These are phyloP conservation scores for Trematomus loennbergii DNA, from an alignment of 2,113 vertebrate species.

Conservation along the genomic window DNA sequence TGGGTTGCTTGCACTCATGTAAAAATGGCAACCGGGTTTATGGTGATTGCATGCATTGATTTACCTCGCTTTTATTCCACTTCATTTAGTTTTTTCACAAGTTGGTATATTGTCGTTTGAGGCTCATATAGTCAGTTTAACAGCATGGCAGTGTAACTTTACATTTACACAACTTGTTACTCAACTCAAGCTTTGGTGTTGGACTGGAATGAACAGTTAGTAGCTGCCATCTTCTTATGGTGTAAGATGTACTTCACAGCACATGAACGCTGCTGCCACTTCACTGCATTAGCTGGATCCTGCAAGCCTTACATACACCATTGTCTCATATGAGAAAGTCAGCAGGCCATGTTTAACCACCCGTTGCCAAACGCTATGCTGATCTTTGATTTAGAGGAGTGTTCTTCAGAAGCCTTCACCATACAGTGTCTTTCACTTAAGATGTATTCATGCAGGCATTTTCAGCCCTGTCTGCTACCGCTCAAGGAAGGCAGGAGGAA, in stretches of 20 bases:
- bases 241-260: slow-evolving; percentile 39
- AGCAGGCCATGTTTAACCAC: slow-evolving; percentile 46
- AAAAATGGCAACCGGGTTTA: too few relatives aligned
- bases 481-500: not conserved
- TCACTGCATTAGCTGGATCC: slow-evolving; percentile 32
- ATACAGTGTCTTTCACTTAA: slow-evolving; percentile 3
- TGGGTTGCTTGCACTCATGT: too few relatives aligned
- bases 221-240: slow-evolving; percentile 4
- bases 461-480: slow-evolving; percentile 31
- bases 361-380: slow-evolving; percentile 10
- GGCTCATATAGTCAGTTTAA: not conserved
- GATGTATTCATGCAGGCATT: slow-evolving; percentile 50
- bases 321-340: slow-evolving; percentile 21
- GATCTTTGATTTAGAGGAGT: slow-evolving; percentile 21
- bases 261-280: slow-evolving; percentile 13
- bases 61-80: too few relatives aligned
- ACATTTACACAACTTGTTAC: not conserved
- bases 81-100: too few relatives aligned
- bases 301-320: not conserved
- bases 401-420: slow-evolving; percentile 22
- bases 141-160: slow-evolving; percentile 2
- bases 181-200: not conserved
- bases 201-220: not conserved
- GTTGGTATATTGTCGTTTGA: not conserved
- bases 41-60: too few relatives aligned